Evolutionary conservation across 2,113 vertebrate species (phyloP), one percentile per base, ranked within the genome.

Genomic region (Echinops telfairi): DNA sequence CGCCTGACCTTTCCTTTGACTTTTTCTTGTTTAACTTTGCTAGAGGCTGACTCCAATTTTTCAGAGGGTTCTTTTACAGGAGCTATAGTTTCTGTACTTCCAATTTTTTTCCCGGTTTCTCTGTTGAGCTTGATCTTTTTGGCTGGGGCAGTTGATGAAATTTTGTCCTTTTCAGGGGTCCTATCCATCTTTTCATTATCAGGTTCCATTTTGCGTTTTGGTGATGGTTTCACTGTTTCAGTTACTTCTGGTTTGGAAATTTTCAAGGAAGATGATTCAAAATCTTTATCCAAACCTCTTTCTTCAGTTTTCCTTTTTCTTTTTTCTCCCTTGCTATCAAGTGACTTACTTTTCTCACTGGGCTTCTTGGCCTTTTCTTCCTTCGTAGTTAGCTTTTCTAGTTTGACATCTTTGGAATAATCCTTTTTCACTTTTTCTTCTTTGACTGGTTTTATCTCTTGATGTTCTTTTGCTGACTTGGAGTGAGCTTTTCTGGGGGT

Each of bases 101-200:
- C 97, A 76, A 99, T 99, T 97, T 99, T 99, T 80, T 99, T 99
- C 53, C 99, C 99, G 22, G 98, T 99, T 96, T 99, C 99, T 88
- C 98, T 98, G 96, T 99, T 99, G 58, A 99, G 99, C 95, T 99
- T 99, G 84, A 99, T 99, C 97, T 99, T 99, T 96, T 99, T 99
- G 93, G 98, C 98, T 0, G 99, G 98, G 29, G 98, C 98, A 76
- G 98, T 97, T 60, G 96, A 97, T 31, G 97, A 97, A 38, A 57
- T 81, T 94, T 98, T 98, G 89, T 98, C 98, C 62, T 98, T 98
- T 76, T 97, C 98, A 0, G 98, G 98, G 0, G 97, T 97, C 57
- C 98, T 97, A 70, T 98, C 98, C 70, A 98, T 87, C 83, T 98
- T 98, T 70, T 98, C 97, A 43, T 70, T 60, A 43, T 98, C 98